Evolutionary conservation across 2,113 vertebrate genomes (phyloP), one percentile per base, ranked within the genome.

Genomic region (Oryzias celebensis): DNA sequence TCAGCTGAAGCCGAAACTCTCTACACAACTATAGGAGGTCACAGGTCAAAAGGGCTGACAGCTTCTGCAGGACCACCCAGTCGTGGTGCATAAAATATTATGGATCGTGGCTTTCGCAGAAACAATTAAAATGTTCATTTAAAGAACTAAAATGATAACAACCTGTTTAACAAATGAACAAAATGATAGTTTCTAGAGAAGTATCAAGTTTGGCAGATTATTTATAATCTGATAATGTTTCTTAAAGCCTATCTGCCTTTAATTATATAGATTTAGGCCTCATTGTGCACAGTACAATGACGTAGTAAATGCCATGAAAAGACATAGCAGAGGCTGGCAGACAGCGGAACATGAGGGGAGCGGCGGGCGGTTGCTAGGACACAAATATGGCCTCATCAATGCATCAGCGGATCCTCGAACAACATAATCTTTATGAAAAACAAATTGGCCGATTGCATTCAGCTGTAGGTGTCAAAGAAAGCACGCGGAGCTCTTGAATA

Each of bases 301-400:
- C 55, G 71, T 77, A 74, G 69, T 86, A 78, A 85, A 87, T 79
- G 74, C 67, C 65, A 72, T 86, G 84, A 89, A 87, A 84, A 77
- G 84, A 73, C 79, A 83, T 83, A 53, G 51, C 2, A 56, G 71
- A 66, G 71, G 68, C 81, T 58, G 79, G 72, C 85, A 72, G 81
- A 75, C 67, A 74, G 51, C 63, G 58, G 47, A 67, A 76, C 75
- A 77, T 14, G 61, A 82, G 62, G 49, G 80, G 68, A 60, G 74
- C 48, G 31, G 71, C 49, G 41, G 28, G 12, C 7, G 71, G 90
- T 92, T 92, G 89, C 89, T 91, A 90, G 89, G 90, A 87, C 36
- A 82, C 89, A 84, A 90, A 88, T 77, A 82, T 87, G 85, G 81
- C 77, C 83, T 83, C 82, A 82, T 86, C 83, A 80, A 88, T 78